Percentiles rank a stretch among this genome's conserved stretches.
These are phyloP conservation scores for Proctacanthus coquilletti DNA, from an alignment of 1,140 invertebrate species.

Conservation along the genomic window DNA sequence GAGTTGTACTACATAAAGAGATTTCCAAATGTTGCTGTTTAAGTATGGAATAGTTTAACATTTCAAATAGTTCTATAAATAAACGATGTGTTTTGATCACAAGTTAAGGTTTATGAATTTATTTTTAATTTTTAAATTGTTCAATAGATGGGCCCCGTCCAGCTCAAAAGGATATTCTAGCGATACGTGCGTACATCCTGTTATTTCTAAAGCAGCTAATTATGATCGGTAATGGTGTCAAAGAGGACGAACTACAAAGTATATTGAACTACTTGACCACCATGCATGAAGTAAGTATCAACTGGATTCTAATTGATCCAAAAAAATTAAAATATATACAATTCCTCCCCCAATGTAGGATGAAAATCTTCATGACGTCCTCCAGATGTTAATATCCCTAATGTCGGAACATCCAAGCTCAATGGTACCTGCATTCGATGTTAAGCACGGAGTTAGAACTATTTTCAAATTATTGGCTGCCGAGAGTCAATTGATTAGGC, in stretches of 20 bases:
- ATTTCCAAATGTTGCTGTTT: too few relatives aligned
- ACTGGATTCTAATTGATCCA: not conserved
- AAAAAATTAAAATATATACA: not conserved
- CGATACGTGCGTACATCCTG: conserved; percentile 87
- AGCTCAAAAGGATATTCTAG: conserved; percentile 82
- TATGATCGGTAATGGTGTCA: conserved; percentile 90
- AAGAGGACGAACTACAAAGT: conserved; percentile 96
- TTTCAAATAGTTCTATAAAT: too few relatives aligned
- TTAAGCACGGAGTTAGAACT: conserved; percentile 87
- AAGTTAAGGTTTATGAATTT: too few relatives aligned
- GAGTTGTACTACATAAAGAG: too few relatives aligned
- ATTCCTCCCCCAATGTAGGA: conserved; percentile 45
- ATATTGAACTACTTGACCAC: conserved; percentile 96
- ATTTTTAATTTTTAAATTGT: too few relatives aligned
- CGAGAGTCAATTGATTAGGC: conserved; percentile 84
- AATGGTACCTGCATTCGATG: conserved; percentile 97
- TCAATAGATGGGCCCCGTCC: conserved; percentile 87
- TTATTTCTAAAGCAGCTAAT: conserved; percentile 93
- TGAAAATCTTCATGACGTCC: conserved; percentile 95
- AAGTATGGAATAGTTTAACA: too few relatives aligned
- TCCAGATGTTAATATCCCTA: conserved; percentile 90
- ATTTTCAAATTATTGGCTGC: conserved; percentile 94
- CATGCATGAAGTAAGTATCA: conserved; percentile 67
- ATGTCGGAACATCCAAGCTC: conserved; percentile 97
- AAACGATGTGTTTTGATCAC: too few relatives aligned